phyloP scores from a whole-genome alignment of 2,888 invertebrate species.

The Lysandra bellargus region DNA sequence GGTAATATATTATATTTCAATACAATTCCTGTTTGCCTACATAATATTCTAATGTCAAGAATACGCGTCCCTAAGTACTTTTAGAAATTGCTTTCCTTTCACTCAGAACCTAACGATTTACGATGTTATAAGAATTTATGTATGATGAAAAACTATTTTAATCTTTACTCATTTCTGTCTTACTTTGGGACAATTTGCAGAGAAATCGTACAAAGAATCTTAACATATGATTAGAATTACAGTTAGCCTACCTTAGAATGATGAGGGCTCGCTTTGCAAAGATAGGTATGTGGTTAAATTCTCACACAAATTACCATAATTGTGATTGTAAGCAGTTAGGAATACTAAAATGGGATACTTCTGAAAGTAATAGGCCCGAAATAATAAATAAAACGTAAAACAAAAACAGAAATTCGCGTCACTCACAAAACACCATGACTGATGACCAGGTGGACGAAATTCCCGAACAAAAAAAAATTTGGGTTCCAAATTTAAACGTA shows the following conservation, averaged over 20 bases:
- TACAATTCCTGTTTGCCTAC: neutral
- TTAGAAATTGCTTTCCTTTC: neutral
- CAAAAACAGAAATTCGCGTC: neutral
- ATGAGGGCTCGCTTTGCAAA: neutral
- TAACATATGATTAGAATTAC: neutral
- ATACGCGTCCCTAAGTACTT: neutral
- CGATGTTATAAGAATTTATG: neutral
- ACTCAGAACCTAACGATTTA: neutral
- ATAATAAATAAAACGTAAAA: neutral
- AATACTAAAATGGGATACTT: neutral
- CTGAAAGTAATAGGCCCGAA: neutral
- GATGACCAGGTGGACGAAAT: too few relatives aligned
- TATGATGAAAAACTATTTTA: too few relatives aligned
- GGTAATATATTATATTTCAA: too few relatives aligned
- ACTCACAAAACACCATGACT: constrained; percentile 13
- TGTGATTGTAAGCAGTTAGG: neutral
- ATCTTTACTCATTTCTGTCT: neutral
- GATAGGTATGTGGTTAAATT: neutral
- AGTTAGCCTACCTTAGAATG: neutral
- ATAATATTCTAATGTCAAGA: neutral
- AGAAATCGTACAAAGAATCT: neutral
- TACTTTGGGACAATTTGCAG: neutral
- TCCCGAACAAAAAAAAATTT: too few relatives aligned
- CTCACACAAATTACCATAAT: constrained; percentile 11
- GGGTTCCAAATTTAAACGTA: too few relatives aligned